A percentile compares a stretch with the other conserved stretches of the same genome.
Conservation (phyloP, 2,888 invertebrate genomes). For the Meandrusa payeni region DNA sequence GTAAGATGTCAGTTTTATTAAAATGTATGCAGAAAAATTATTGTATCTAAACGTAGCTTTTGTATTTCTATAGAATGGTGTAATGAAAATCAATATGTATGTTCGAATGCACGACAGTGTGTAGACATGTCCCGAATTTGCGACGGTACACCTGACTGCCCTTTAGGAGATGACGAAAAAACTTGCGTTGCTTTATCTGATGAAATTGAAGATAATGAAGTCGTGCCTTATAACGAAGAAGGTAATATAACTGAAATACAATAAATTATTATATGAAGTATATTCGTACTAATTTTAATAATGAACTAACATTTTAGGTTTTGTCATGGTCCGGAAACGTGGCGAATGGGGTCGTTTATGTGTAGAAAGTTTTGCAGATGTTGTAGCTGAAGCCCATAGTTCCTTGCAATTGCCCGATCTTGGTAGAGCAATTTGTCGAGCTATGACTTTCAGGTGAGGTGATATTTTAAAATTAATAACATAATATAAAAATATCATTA, state of each 20-base stretch:
- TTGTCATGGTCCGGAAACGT: conserved; percentile 86
- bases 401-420: conserved; percentile 85
- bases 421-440: conserved; percentile 87
- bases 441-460: conserved; percentile 87
- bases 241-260: too few species aligned
- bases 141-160: conserved; percentile 86
- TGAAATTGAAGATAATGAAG: conserved; percentile 76
- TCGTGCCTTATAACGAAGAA: conserved; percentile 82
- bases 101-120: conserved; percentile 86
- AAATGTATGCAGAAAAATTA: background rate
- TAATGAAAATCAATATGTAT: conserved; percentile 85
- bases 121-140: conserved; percentile 84
- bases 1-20: conserved; percentile 56
- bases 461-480: background rate
- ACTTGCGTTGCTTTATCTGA: conserved; percentile 85
- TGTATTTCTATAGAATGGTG: conserved; percentile 90
- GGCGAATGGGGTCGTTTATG: conserved; percentile 90
- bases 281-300: background rate
- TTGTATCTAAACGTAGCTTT: background rate
- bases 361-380: conserved; percentile 83
- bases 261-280: too few species aligned
- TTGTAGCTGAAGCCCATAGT: conserved; percentile 79
- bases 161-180: conserved; percentile 87
- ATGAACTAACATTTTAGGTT: conserved; percentile 68
- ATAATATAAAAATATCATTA: background rate